phyloP scores from a whole-genome alignment of 2,888 invertebrate genomes.

The Drosophila mettleri region DNA sequence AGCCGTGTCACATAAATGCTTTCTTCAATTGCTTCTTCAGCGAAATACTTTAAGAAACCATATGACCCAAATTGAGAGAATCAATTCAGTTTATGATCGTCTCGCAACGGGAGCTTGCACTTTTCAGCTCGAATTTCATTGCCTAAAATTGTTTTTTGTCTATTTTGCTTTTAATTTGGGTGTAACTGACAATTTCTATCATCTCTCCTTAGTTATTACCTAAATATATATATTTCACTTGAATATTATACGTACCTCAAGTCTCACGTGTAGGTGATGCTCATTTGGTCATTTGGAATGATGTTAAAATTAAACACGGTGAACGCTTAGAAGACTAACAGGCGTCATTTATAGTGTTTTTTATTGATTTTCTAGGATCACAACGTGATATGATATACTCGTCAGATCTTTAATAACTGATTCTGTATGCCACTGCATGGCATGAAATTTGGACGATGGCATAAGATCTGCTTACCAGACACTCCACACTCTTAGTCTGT shows the following conservation, averaged over 20 bases:
- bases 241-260: no score
- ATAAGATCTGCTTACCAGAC: constrained; percentile 24
- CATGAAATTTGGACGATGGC: constrained; percentile 37
- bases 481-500: background rate
- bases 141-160: background rate
- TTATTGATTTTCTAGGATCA: constrained; percentile 24
- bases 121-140: no score
- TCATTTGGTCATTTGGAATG: constrained; percentile 49
- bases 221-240: no score
- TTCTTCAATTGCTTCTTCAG: constrained; percentile 55
- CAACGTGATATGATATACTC: no score
- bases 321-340: constrained; percentile 23
- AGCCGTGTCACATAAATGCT: constrained; percentile 30
- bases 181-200: constrained; percentile 10
- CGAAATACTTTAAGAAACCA: constrained; percentile 26
- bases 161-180: background rate
- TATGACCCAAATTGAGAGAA: constrained; percentile 53
- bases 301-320: constrained; percentile 58
- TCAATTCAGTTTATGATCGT: no score
- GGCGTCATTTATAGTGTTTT: constrained; percentile 68
- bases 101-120: no score
- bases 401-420: constrained; percentile 58
- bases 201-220: constrained; percentile 54
- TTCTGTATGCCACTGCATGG: constrained; percentile 61
- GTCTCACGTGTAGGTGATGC: constrained; percentile 61